Conservation (phyloP, 2,888 invertebrate species). For the Ischnura elegans region DNA sequence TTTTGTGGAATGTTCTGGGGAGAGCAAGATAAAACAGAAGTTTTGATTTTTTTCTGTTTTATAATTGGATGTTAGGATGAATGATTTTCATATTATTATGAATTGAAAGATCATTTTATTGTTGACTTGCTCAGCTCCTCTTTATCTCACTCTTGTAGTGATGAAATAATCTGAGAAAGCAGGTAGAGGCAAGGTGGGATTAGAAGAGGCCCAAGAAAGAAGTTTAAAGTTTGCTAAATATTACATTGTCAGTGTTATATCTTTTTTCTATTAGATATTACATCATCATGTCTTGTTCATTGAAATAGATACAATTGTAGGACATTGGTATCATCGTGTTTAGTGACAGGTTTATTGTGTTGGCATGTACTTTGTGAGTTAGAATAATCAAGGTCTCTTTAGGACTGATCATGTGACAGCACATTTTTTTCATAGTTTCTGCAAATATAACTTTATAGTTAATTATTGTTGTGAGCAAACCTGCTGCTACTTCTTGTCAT, state of each 20-base stretch:
- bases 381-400: conserved; percentile 59
- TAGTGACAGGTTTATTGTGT: conserved; percentile 67
- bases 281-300: conserved; percentile 62
- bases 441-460: conserved; percentile 65
- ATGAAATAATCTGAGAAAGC: conserved; percentile 23
- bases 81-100: conserved; percentile 48
- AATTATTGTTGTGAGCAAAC: conserved; percentile 55
- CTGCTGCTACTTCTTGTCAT: conserved; percentile 37
- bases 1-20: conserved; percentile 21
- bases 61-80: conserved; percentile 48
- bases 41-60: conserved; percentile 61
- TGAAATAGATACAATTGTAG: conserved; percentile 58
- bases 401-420: conserved; percentile 63
- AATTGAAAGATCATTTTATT: conserved; percentile 52
- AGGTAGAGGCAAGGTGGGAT: conserved; percentile 50
- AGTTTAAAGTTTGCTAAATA: conserved; percentile 61
- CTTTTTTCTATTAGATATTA: conserved; percentile 60
- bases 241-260: conserved; percentile 64
- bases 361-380: conserved; percentile 59
- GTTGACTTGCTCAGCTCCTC: conserved; percentile 49
- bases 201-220: conserved; percentile 62
- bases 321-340: conserved; percentile 63
- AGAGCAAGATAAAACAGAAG: conserved; percentile 41
- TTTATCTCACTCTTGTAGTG: conserved; percentile 37
- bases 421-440: conserved; percentile 65